A percentile compares a stretch with the other conserved stretches of the same genome.
Evolutionary conservation across 2,888 invertebrate species (phyloP).

Genomic region (Trichopria drosophilae): DNA sequence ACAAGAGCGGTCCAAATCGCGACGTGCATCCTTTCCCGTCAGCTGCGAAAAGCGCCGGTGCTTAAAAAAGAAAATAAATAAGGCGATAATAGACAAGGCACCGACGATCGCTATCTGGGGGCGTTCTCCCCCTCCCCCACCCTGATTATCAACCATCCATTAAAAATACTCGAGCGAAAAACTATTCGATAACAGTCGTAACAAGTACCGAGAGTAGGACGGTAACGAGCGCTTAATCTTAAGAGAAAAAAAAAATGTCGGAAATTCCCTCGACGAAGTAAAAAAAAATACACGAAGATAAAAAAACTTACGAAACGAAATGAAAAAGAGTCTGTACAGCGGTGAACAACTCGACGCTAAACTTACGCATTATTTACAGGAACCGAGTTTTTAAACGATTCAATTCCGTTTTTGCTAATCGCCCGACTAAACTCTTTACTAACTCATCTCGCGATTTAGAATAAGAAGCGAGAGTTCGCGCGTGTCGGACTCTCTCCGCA

Average conservation of each 20-base stretch:
- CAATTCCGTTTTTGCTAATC: constrained; percentile 40
- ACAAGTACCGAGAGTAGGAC: constrained; percentile 31
- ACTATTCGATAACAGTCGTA: constrained; percentile 29
- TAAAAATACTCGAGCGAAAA: too few relatives aligned
- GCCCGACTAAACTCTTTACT: background rate
- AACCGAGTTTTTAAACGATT: constrained; percentile 40
- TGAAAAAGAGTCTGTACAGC: constrained; percentile 7
- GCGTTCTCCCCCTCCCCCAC: too few relatives aligned
- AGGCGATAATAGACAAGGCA: too few relatives aligned
- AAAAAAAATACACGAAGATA: constrained; percentile 17
- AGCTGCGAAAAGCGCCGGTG: too few relatives aligned
- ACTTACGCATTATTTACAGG: constrained; percentile 43
- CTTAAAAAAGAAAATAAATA: too few relatives aligned
- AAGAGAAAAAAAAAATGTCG: constrained; percentile 5
- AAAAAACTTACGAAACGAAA: background rate
- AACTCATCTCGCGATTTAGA: too few relatives aligned
- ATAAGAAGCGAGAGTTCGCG: background rate
- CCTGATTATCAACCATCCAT: too few relatives aligned
- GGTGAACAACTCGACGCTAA: constrained; percentile 23
- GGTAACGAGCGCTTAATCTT: constrained; percentile 29
- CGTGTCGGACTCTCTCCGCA: constrained; percentile 9
- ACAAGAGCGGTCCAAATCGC: too few relatives aligned
- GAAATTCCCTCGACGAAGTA: constrained; percentile 23
- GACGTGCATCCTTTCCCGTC: too few relatives aligned
- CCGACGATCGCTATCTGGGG: too few relatives aligned